A percentile compares a stretch with the other conserved stretches of the same genome.
Conservation (phyloP, 2,888 invertebrate genomes). For the Phlogophora meticulosa region DNA sequence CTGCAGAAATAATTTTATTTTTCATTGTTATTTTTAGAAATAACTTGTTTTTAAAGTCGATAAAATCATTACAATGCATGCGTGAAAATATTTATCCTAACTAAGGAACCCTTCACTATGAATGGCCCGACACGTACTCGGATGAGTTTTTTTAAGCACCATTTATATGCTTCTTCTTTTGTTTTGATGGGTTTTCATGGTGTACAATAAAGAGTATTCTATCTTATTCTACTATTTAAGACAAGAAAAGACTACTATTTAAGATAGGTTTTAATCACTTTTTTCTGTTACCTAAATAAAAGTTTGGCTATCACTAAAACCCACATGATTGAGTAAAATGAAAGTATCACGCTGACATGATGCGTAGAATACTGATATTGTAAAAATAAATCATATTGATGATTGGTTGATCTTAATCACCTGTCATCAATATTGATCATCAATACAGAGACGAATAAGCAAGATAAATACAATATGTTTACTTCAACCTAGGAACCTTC, state of each 20-base stretch:
- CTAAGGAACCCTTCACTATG: too few species aligned
- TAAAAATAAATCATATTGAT: background rate
- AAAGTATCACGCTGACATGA: too few species aligned
- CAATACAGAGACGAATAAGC: conserved; percentile 1
- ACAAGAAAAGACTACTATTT: background rate
- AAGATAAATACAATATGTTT: conserved; percentile 18
- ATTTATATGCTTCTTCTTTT: background rate
- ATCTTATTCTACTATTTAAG: background rate
- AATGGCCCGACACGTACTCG: too few species aligned
- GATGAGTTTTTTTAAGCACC: background rate
- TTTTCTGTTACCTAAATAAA: background rate
- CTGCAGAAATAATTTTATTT: too few species aligned
- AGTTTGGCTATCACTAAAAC: background rate
- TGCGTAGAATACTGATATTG: too few species aligned
- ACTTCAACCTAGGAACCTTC: conserved; percentile 21
- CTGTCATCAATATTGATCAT: background rate
- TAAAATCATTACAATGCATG: too few species aligned
- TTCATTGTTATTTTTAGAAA: too few species aligned
- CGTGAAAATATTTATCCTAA: too few species aligned
- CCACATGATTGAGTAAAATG: background rate
- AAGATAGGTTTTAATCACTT: background rate
- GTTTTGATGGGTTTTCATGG: background rate
- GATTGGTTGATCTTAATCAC: background rate
- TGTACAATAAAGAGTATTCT: too few species aligned
- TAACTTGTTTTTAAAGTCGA: too few species aligned